phyloP scores from a whole-genome alignment of 2,797 vertebrate genomes.

The Liasis olivaceus region DNA sequence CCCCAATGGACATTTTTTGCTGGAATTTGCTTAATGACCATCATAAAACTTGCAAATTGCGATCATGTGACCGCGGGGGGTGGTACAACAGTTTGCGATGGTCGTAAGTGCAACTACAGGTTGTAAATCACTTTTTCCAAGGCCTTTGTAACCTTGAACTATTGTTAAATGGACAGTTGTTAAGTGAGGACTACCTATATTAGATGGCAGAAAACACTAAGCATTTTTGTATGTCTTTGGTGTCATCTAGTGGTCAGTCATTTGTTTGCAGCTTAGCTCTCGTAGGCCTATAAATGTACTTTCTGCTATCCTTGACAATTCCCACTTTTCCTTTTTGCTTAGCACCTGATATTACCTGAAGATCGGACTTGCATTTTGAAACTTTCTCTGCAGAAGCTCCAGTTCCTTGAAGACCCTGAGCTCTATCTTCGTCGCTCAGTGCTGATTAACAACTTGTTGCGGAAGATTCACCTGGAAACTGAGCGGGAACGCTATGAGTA shows the following conservation, averaged over 20 bases:
- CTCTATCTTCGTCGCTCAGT: slow-evolving; percentile 93
- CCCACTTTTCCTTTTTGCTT: slow-evolving; percentile 11
- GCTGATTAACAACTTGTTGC: slow-evolving; percentile 96
- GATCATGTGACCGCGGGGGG: too few relatives aligned
- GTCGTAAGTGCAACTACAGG: too few relatives aligned
- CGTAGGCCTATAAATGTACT: background rate
- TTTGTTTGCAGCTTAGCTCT: background rate
- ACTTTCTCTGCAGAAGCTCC: slow-evolving; percentile 95
- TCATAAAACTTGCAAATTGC: too few relatives aligned
- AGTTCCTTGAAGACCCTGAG: slow-evolving; percentile 95
- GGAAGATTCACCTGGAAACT: slow-evolving; percentile 87
- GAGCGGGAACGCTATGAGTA: slow-evolving; percentile 86
- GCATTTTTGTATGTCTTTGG: background rate
- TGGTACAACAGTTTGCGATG: too few relatives aligned
- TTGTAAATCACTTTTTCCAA: too few relatives aligned
- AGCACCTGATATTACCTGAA: slow-evolving; percentile 95
- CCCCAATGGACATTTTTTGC: too few relatives aligned
- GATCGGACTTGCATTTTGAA: slow-evolving; percentile 95
- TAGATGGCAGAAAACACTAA: background rate
- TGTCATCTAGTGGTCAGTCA: background rate
- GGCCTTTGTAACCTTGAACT: too few relatives aligned
- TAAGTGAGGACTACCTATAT: too few relatives aligned
- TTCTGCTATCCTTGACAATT: background rate
- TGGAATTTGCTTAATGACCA: too few relatives aligned
- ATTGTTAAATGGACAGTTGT: too few relatives aligned